Conservation (phyloP, 37 sponge, comb jelly and placozoan species). For the Oopsacas minuta region DNA sequence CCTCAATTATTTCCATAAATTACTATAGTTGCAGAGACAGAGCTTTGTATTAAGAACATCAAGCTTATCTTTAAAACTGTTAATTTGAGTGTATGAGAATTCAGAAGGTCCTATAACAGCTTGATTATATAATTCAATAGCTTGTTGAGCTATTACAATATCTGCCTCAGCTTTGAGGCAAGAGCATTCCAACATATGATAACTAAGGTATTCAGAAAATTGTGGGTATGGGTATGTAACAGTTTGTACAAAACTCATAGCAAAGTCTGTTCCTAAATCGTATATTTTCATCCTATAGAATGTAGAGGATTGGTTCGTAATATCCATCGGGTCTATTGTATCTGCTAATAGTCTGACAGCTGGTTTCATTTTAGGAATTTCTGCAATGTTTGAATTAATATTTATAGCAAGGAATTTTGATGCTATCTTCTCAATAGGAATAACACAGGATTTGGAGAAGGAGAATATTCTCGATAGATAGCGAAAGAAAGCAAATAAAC, state of each 20-base stretch:
- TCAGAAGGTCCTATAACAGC: neutral
- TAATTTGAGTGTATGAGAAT: neutral
- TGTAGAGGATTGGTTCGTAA: neutral
- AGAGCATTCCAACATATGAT: neutral
- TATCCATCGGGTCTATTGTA: neutral
- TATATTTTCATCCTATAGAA: conserved; percentile 13
- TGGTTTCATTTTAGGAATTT: neutral
- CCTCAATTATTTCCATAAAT: neutral
- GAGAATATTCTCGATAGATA: neutral
- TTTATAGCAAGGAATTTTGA: neutral
- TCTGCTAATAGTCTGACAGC: neutral
- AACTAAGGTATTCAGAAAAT: neutral
- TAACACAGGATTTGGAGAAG: neutral
- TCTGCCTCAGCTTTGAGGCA: neutral
- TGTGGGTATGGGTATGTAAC: neutral
- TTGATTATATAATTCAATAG: neutral
- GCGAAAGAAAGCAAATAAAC: neutral
- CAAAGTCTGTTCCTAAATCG: neutral
- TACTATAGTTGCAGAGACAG: neutral
- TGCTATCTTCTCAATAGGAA: neutral
- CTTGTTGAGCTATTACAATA: neutral
- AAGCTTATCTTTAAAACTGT: neutral
- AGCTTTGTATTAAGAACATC: neutral
- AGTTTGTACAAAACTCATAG: neutral
- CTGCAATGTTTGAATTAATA: neutral